Conservation (phyloP, 2,888 invertebrate genomes). For the Eumacrocentrus americanus region DNA sequence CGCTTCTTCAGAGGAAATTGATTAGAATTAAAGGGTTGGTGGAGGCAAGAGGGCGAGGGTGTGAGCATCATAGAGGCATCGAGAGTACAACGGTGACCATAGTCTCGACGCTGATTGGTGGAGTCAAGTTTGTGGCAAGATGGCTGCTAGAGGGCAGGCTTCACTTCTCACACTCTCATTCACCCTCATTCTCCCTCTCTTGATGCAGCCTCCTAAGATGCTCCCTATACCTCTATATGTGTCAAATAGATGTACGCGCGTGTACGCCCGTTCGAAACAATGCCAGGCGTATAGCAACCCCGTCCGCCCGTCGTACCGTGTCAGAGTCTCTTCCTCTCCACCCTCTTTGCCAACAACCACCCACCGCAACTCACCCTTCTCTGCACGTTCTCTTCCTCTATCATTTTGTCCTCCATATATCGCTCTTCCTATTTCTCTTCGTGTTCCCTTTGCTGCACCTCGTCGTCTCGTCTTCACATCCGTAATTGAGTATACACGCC, state of each 20-base stretch:
- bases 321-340: constrained; percentile 29
- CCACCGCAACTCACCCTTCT: constrained; percentile 30
- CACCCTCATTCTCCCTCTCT: constrained; percentile 37
- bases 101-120: constrained; percentile 62
- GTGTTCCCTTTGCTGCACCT: background rate
- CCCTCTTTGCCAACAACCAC: constrained; percentile 34
- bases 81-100: constrained; percentile 60
- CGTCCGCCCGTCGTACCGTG: constrained; percentile 47
- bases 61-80: constrained; percentile 25
- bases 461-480: background rate
- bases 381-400: constrained; percentile 15
- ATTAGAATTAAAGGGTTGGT: constrained; percentile 59
- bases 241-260: constrained; percentile 54
- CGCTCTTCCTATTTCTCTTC: constrained; percentile 1
- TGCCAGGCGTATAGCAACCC: too few relatives aligned
- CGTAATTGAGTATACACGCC: background rate
- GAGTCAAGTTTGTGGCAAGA: constrained; percentile 63
- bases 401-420: constrained; percentile 17
- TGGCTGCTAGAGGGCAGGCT: constrained; percentile 50
- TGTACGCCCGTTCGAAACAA: constrained; percentile 55
- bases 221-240: constrained; percentile 47
- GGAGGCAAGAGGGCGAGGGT: constrained; percentile 31
- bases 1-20: constrained; percentile 57
- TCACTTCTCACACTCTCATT: constrained; percentile 31
- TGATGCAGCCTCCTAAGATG: constrained; percentile 54